Percentiles rank a stretch among this genome's conserved stretches.
Evolutionary conservation across 2,797 vertebrate species (phyloP).

Genomic region (Enteromius argenteus): DNA sequence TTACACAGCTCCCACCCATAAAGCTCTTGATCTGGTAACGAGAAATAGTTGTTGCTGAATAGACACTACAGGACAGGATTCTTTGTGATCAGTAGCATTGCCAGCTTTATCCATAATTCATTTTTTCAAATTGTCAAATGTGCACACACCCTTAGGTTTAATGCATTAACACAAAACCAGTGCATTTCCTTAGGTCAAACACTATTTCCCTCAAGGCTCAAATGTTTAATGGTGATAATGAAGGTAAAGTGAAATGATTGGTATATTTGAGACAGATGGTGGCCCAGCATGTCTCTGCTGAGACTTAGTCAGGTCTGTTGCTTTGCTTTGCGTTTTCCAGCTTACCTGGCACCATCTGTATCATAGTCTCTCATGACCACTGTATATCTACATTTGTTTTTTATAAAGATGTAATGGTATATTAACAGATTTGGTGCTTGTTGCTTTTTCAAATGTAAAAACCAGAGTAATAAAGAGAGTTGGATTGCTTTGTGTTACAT

Average conservation of each 20-base stretch:
- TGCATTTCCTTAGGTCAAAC: not conserved
- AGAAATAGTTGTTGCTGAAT: constrained; percentile 56
- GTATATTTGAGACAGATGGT: constrained; percentile 74
- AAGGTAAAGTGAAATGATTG: constrained; percentile 53
- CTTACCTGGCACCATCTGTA: constrained; percentile 57
- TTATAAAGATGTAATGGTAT: not conserved
- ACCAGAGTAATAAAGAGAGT: constrained; percentile 1
- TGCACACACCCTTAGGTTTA: constrained; percentile 28
- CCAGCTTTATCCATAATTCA: constrained; percentile 9
- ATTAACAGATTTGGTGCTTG: not conserved
- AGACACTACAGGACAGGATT: constrained; percentile 21
- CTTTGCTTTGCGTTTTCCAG: constrained; percentile 53
- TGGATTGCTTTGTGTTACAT: not conserved
- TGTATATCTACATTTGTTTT: constrained; percentile 9
- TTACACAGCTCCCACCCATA: constrained; percentile 64
- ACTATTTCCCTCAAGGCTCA: constrained; percentile 7
- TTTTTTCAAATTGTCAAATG: not conserved
- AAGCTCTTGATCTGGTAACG: constrained; percentile 65
- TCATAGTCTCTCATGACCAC: not conserved
- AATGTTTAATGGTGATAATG: constrained; percentile 38
- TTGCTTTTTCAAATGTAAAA: not conserved
- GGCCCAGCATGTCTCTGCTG: constrained; percentile 60
- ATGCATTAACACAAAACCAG: not conserved
- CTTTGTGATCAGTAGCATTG: constrained; percentile 42
- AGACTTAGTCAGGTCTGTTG: constrained; percentile 61